Evolutionary conservation across 2,113 vertebrate species (phyloP).

Genomic region (Eptatretus burgeri): DNA sequence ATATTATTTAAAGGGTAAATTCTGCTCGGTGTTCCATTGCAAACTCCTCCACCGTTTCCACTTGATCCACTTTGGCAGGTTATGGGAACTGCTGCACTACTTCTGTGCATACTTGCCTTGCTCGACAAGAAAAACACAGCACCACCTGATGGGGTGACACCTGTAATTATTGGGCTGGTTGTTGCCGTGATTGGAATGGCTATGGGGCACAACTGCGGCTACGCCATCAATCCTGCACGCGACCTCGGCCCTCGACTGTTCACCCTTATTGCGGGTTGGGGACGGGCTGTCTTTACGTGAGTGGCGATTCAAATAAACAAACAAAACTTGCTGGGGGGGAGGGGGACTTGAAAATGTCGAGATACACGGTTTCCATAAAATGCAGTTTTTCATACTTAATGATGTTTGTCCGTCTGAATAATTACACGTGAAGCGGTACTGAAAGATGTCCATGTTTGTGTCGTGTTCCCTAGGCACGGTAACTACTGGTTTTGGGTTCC

Average conservation of each 20-base stretch:
- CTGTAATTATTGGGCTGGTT: constrained; percentile 78
- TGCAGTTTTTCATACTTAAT: too few relatives aligned
- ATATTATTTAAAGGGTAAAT: too few relatives aligned
- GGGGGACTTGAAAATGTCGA: too few relatives aligned
- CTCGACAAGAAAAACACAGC: constrained; percentile 77
- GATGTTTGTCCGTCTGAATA: too few relatives aligned
- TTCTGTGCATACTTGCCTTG: constrained; percentile 71
- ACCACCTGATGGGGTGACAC: constrained; percentile 50
- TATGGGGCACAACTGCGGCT: constrained; percentile 95
- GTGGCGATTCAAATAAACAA: constrained; percentile 11
- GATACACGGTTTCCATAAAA: too few relatives aligned
- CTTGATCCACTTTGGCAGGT: constrained; percentile 20
- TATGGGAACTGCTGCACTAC: constrained; percentile 60
- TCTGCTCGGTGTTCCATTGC: too few relatives aligned
- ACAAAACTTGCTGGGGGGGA: too few relatives aligned
- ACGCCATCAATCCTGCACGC: constrained; percentile 80
- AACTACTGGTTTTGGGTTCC: constrained; percentile 7
- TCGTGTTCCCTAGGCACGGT: constrained; percentile 3
- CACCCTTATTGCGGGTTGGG: constrained; percentile 64
- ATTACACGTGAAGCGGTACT: too few relatives aligned
- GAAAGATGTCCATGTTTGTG: background rate
- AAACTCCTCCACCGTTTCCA: background rate
- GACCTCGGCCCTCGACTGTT: constrained; percentile 78
- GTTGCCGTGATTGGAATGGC: constrained; percentile 70
- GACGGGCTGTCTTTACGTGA: constrained; percentile 50